phyloP scores from a whole-genome alignment of 2,888 invertebrate genomes.

The Cheilosia grossa region DNA sequence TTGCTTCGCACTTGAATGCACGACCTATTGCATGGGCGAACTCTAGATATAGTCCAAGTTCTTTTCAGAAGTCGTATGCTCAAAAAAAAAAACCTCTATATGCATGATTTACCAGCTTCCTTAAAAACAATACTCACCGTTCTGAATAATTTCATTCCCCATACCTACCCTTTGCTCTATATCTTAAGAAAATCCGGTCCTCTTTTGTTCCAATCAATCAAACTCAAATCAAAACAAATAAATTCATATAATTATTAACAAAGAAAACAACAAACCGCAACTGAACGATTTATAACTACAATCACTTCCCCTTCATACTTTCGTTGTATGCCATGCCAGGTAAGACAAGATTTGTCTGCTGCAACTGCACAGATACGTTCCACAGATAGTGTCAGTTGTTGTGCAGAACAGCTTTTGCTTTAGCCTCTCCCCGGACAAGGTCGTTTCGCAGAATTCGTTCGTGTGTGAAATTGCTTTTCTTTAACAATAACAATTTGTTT shows the following conservation, averaged over 20 bases:
- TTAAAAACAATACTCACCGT: not conserved
- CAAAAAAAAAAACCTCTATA: not conserved
- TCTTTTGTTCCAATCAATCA: slow-evolving; percentile 66
- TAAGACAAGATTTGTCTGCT: slow-evolving; percentile 15
- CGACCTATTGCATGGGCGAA: too few relatives aligned
- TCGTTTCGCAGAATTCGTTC: slow-evolving; percentile 59
- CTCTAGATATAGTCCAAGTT: too few relatives aligned
- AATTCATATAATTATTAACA: slow-evolving; percentile 43
- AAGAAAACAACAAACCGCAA: slow-evolving; percentile 38
- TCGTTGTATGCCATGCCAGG: slow-evolving; percentile 20
- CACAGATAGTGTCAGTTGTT: slow-evolving; percentile 11
- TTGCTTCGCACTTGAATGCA: not conserved
- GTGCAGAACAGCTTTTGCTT: slow-evolving; percentile 25
- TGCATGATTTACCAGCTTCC: not conserved
- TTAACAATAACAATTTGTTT: not conserved
- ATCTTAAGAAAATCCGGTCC: slow-evolving; percentile 6
- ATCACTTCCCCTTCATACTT: slow-evolving; percentile 46
- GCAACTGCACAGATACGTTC: slow-evolving; percentile 34
- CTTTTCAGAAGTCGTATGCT: not conserved
- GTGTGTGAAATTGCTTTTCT: slow-evolving; percentile 62
- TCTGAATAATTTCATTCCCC: slow-evolving; percentile 22
- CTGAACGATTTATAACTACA: slow-evolving; percentile 58
- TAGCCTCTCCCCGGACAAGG: slow-evolving; percentile 52
- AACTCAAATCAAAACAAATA: slow-evolving; percentile 49
- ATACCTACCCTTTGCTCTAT: slow-evolving; percentile 4